Base-by-base conservation (phyloP, 2,888 invertebrate species). In the Tuberolachnus salignus region DNA sequence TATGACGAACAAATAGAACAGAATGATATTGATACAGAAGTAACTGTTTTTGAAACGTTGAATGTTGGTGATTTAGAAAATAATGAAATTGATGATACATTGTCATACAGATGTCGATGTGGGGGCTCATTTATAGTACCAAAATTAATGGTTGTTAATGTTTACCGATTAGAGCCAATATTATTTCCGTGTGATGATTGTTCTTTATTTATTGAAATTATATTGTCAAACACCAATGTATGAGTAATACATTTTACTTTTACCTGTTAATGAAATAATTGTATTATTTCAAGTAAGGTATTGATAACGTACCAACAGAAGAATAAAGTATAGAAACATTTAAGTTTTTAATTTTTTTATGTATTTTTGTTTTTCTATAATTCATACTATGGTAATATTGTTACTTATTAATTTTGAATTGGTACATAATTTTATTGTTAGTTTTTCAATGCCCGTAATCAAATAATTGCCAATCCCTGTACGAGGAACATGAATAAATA, bases 131-230 rank as follows among this genome's bases (percentile, higher is more conserved):
- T 67, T 67, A 51, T 67, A 49, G 66, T 78, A 55, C 67, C 75
- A 11, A 59, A 57, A 14, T 78, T 49, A 49, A 57, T 57, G 34
- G 49, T 67, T 57, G 6, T 49, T 16, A 67, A 67, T 75, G 46
- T 66, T 57, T 14, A 26, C 34, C 46, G 34, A 3, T 16, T 13
- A 42, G 53, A 49, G 19, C 59, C 75, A 21, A 14, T 78, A 59
- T 49, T 78, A 21, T 67, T 69, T 67, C 75, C 75, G 34, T 78
- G 75, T 78, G 75, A 78, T 59, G 75, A 78, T 69, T 78, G 75
- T 78, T 78, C 75, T 57, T 42, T 78, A 67, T 78, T 78, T 59
- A 21, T 78, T 67, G 49, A 78, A 34, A 34, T 75, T 8, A 19
- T 44, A 8, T 42, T 73, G 42, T 34, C 34, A 34, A 73, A 73